A percentile compares a stretch with the other conserved stretches of the same genome.
Conservation (phyloP, 2,797 vertebrate genomes). For the Phoeniculus purpureus region DNA sequence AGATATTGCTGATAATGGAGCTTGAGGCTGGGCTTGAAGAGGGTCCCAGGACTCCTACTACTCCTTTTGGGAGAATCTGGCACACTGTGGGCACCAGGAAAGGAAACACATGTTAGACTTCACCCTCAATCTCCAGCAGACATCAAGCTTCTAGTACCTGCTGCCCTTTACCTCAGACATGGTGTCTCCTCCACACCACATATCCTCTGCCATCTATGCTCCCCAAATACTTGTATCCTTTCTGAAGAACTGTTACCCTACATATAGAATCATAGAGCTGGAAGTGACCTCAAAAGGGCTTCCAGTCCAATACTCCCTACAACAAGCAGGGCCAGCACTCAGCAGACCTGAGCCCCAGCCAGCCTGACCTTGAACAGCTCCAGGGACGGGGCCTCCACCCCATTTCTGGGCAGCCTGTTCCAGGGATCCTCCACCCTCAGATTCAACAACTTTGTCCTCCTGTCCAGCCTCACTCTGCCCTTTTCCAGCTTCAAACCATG, state of each 20-base stretch:
- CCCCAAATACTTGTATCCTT: not conserved
- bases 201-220: not conserved
- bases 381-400: no score
- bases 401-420: no score
- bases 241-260: not conserved
- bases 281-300: no score
- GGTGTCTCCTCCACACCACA: not conserved
- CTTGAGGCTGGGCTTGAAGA: constrained; percentile 97
- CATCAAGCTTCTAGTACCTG: not conserved
- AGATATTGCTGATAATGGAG: constrained; percentile 99
- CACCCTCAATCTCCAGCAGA: not conserved
- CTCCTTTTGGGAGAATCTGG: constrained; percentile 98
- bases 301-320: no score
- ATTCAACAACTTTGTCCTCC: no score
- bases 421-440: no score
- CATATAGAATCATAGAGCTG: not conserved
- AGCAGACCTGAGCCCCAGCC: no score
- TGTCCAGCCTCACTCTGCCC: no score
- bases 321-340: no score
- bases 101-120: not conserved
- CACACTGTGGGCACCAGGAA: constrained; percentile 85
- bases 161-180: not conserved
- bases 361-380: no score
- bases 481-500: no score
- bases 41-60: constrained; percentile 95